These are phyloP conservation scores for Eristalis pertinax DNA, from an alignment of 2,888 invertebrate genomes.

Conservation along the genomic window DNA sequence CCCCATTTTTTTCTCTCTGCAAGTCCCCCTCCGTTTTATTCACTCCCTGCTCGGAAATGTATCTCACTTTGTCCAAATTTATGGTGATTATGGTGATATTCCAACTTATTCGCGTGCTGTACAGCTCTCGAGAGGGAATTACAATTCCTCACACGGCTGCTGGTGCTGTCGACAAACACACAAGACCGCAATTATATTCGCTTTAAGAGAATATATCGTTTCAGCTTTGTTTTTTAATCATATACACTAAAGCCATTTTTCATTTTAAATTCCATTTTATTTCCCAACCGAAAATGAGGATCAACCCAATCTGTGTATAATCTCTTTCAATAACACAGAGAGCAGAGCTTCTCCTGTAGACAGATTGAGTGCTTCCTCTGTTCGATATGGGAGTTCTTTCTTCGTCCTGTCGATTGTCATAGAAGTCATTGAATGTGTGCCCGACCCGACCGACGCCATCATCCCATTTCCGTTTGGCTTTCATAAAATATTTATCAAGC, in stretches of 20 bases:
- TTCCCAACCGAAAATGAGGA: neutral
- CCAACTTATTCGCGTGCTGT: neutral
- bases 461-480: neutral
- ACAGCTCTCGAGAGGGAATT: neutral
- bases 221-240: neutral
- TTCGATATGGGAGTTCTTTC: neutral
- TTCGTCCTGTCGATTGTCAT: conserved; percentile 38
- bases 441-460: too few relatives aligned
- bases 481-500: conserved; percentile 47
- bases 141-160: neutral
- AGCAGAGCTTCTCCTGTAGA: neutral
- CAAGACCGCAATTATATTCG: neutral
- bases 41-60: conserved; percentile 34
- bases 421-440: conserved; percentile 31
- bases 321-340: neutral
- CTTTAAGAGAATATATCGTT: neutral
- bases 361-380: conserved; percentile 2
- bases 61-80: conserved; percentile 50
- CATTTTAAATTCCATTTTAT: neutral
- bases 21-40: neutral
- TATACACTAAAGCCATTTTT: neutral
- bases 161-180: neutral
- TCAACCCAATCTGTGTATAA: neutral
- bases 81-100: conserved; percentile 34
- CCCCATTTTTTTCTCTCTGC: neutral